Evolutionary conservation across 2,888 invertebrate genomes (phyloP).

Genomic region (Pachycephus smyrnensis): DNA sequence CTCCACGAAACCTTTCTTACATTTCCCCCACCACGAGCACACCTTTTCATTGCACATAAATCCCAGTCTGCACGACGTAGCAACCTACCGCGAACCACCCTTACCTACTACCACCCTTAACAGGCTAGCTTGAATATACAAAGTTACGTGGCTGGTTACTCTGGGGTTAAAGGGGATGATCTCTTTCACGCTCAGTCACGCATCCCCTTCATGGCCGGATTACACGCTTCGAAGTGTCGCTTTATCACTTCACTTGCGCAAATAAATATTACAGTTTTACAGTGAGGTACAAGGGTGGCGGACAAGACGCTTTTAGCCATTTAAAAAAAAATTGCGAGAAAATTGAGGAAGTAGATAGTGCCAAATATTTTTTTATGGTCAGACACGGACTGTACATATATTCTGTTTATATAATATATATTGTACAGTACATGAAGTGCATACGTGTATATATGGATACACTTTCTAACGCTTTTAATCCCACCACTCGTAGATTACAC

Average conservation of each 20-base stretch:
- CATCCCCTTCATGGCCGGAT: not conserved
- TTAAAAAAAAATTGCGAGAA: not conserved
- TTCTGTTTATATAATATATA: not conserved
- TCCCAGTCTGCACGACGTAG: slow-evolving; percentile 22
- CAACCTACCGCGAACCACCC: not conserved
- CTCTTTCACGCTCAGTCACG: not conserved
- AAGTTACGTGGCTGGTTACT: slow-evolving; percentile 31
- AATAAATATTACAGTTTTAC: not conserved
- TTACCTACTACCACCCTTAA: not conserved
- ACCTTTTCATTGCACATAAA: slow-evolving; percentile 31
- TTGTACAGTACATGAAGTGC: not conserved
- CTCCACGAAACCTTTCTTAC: slow-evolving; percentile 8
- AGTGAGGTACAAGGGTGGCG: not conserved
- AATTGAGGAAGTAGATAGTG: not conserved
- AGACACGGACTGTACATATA: not conserved
- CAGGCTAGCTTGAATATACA: slow-evolving; percentile 29
- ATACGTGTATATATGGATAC: not conserved
- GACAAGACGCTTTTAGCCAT: not conserved
- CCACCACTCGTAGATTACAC: slow-evolving; percentile 15
- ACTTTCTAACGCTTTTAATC: slow-evolving; percentile 17
- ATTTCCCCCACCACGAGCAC: slow-evolving; percentile 13
- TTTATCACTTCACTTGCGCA: not conserved
- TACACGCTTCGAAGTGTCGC: not conserved
- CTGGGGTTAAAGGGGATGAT: slow-evolving; percentile 34
- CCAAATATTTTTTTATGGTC: not conserved